Conservation (phyloP, 2,888 invertebrate genomes). For the Phania funesta region DNA sequence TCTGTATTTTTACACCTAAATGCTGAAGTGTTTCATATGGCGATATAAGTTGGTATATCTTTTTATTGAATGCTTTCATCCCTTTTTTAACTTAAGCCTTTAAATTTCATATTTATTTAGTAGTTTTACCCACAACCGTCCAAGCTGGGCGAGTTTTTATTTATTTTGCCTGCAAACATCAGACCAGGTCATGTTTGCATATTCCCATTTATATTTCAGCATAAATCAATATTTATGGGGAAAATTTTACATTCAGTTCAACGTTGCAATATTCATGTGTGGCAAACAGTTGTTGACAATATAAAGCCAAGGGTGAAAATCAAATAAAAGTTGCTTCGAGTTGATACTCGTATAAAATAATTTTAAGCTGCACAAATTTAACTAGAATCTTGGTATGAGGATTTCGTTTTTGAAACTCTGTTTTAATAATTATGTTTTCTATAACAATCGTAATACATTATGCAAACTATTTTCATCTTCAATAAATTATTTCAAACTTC, state of each 20-base stretch:
- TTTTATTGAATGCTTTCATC: too few species aligned
- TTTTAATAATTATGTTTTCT: too few species aligned
- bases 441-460: too few species aligned
- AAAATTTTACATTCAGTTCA: slow-evolving; percentile 31
- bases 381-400: too few species aligned
- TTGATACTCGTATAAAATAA: too few species aligned
- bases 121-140: not conserved
- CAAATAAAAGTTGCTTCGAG: not conserved
- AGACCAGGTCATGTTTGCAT: slow-evolving; percentile 44
- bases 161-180: slow-evolving; percentile 11
- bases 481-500: not conserved
- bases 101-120: not conserved
- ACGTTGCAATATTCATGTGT: slow-evolving; percentile 3
- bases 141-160: not conserved
- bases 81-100: not conserved
- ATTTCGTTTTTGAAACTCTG: too few species aligned
- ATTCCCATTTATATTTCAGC: slow-evolving; percentile 24
- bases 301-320: slow-evolving; percentile 9
- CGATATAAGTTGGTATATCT: too few species aligned
- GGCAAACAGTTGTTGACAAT: slow-evolving; percentile 39
- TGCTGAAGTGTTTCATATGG: too few species aligned
- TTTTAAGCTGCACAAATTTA: too few species aligned
- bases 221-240: slow-evolving; percentile 35
- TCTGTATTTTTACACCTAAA: too few species aligned
- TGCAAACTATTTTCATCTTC: not conserved